phyloP scores from a whole-genome alignment of 2,888 invertebrate species.

The Hybos culiciformis region DNA sequence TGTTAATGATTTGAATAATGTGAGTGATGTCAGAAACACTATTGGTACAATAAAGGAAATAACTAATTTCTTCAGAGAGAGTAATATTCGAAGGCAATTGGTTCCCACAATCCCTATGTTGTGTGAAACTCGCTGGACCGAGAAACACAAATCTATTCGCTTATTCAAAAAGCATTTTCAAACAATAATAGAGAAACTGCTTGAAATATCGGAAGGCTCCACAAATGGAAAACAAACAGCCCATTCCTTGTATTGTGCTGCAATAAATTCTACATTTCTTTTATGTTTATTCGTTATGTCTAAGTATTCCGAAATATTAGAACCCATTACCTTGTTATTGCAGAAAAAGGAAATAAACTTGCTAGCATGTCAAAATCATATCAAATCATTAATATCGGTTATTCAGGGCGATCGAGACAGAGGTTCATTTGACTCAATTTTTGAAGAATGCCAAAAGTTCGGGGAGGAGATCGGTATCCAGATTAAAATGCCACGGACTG shows the following conservation, averaged over 20 bases:
- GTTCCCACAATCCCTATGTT: too few relatives aligned
- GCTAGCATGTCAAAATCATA: neutral
- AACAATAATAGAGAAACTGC: too few relatives aligned
- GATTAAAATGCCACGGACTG: neutral
- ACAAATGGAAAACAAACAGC: too few relatives aligned
- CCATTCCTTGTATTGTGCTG: too few relatives aligned
- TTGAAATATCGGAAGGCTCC: too few relatives aligned
- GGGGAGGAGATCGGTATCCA: neutral
- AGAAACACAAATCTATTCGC: constrained; percentile 7
- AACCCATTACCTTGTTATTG: constrained; percentile 1
- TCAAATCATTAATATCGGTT: too few relatives aligned
- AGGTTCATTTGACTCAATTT: neutral
- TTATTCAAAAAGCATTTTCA: too few relatives aligned
- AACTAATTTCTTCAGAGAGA: constrained; percentile 15
- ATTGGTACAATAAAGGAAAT: constrained; percentile 17
- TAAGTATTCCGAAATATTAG: too few relatives aligned
- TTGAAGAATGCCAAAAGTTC: neutral
- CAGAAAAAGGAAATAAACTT: neutral
- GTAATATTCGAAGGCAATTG: neutral
- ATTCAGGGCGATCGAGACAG: neutral
- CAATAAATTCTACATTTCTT: too few relatives aligned
- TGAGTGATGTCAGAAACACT: constrained; percentile 19
- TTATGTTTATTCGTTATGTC: too few relatives aligned
- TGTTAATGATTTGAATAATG: constrained; percentile 16
- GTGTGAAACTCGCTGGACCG: neutral